Base-by-base conservation (phyloP, 2,888 invertebrate species). In the Lasioglossum morio region DNA sequence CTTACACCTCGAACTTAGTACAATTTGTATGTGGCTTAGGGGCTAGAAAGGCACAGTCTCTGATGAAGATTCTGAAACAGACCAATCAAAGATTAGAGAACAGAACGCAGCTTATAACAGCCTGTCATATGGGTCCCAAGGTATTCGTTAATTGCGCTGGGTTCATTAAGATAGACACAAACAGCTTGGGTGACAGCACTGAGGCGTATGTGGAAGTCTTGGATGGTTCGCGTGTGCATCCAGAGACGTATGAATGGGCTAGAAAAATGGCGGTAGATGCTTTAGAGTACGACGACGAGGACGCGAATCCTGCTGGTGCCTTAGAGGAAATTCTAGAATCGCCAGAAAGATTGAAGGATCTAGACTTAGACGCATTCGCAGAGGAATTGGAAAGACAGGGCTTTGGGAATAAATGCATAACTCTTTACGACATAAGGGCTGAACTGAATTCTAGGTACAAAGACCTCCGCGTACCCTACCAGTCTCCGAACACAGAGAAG, bases 221-320 rank as follows among this genome's bases (percentile, higher is more conserved):
- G 78, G 99, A 99, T 94, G 99, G 99, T 0, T 99, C 99, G 0
- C 96, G 99, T 91, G 99, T 99, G 0, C 99, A 99, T 96, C 99
- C 99, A 0, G 99, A 99, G 96, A 99, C 99, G 0, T 99, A 99
- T 95, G 99, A 99, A 94, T 99, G 99, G 99, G 99, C 99, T 0
- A 96, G 99, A 66, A 99, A 99, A 96, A 99, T 99, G 99, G 99
- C 99, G 0, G 99, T 99, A 0, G 99, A 99, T 95, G 99, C 99
- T 1, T 96, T 99, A 73, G 99, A 99, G 93, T 99, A 99, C 92
- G 99, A 99, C 93, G 99, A 99, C 93, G 99, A 99, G 94, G 99
- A 99, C 91, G 98, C 98, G 0, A 99, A 99, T 95, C 99, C 99
- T 0, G 99, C 99, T 0, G 99, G 99, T 0, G 99, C 99, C 23